phyloP scores from a whole-genome alignment of 2,888 invertebrate species.

The Eucriotettix oculatus region DNA sequence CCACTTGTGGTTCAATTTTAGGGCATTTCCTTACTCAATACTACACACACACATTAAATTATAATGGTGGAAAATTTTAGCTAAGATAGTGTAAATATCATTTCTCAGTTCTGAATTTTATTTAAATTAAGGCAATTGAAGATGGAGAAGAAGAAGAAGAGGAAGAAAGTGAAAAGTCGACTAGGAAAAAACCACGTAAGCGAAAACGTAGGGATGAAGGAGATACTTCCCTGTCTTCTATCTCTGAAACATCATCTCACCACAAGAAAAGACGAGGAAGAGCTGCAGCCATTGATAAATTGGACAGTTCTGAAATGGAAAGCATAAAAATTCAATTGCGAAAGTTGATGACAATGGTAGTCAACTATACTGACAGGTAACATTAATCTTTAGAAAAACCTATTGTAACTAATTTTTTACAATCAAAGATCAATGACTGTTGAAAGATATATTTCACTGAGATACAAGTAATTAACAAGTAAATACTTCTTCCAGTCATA shows the following conservation, averaged over 20 bases:
- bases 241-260: slow-evolving; percentile 5
- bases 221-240: slow-evolving; percentile 4
- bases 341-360: slow-evolving; percentile 29
- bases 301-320: background rate
- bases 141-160: slow-evolving; percentile 16
- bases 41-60: too few relatives aligned
- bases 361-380: slow-evolving; percentile 30
- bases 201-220: slow-evolving; percentile 16
- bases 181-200: slow-evolving; percentile 14
- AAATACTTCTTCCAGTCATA: too few relatives aligned
- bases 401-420: too few relatives aligned
- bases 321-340: slow-evolving; percentile 25
- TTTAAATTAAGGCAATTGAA: slow-evolving; percentile 12
- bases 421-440: too few relatives aligned
- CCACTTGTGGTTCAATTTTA: too few relatives aligned
- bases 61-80: too few relatives aligned
- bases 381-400: background rate
- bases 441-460: too few relatives aligned
- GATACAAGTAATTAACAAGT: too few relatives aligned
- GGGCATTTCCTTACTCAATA: too few relatives aligned
- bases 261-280: slow-evolving; percentile 12
- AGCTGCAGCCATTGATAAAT: slow-evolving; percentile 11
- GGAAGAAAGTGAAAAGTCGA: slow-evolving; percentile 16
- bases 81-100: too few relatives aligned
- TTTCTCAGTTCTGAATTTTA: background rate